These are phyloP conservation scores for Ploceus nigricollis DNA, from an alignment of 2,113 vertebrate genomes.

Conservation along the genomic window DNA sequence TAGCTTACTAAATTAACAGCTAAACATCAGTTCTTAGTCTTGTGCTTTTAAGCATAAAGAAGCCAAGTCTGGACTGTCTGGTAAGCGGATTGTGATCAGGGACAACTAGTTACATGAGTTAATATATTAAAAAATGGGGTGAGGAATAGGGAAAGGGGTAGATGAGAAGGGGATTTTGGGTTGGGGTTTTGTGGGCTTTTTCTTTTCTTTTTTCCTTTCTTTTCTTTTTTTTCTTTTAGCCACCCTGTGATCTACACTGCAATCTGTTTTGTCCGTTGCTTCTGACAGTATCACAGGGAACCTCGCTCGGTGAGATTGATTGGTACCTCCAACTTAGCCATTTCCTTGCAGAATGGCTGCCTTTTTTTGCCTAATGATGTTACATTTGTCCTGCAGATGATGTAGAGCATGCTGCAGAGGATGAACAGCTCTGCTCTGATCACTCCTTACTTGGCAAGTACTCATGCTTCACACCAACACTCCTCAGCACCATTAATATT, in stretches of 20 bases:
- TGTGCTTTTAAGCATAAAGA: not conserved
- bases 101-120: not conserved
- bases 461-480: slow-evolving; percentile 79
- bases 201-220: not conserved
- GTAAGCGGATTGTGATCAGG: not conserved
- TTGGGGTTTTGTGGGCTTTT: not conserved
- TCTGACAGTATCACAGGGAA: slow-evolving; percentile 83
- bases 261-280: slow-evolving; percentile 76
- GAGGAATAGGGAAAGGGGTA: not conserved
- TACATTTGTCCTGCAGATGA: slow-evolving; percentile 92
- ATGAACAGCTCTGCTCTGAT: slow-evolving; percentile 82
- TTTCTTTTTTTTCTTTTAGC: not conserved
- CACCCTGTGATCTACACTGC: slow-evolving; percentile 51
- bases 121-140: slow-evolving; percentile 7
- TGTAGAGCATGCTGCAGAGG: slow-evolving; percentile 71
- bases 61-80: not conserved
- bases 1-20: not conserved
- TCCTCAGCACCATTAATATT: slow-evolving; percentile 93
- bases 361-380: slow-evolving; percentile 89
- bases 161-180: not conserved
- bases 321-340: slow-evolving; percentile 82
- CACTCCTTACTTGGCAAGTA: slow-evolving; percentile 89
- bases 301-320: slow-evolving; percentile 84
- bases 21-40: not conserved
- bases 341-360: slow-evolving; percentile 87